Conservation (phyloP, 2,888 invertebrate genomes). For the Tuberolachnus salignus region DNA sequence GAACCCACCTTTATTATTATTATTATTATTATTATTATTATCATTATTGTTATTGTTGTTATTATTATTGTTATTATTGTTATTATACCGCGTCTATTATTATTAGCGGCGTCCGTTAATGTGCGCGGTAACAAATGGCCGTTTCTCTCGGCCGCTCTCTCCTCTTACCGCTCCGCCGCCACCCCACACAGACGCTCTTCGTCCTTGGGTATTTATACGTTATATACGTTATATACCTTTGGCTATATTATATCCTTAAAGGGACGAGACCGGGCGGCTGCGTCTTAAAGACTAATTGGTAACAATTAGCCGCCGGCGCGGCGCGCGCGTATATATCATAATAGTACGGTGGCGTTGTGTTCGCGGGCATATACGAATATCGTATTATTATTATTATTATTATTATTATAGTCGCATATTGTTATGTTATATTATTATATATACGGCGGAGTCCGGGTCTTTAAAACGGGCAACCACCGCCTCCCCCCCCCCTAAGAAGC, state of each 20-base stretch:
- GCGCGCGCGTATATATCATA: slow-evolving; percentile 22
- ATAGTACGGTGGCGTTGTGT: neutral
- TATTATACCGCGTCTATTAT: slow-evolving; percentile 50
- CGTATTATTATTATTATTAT: no score
- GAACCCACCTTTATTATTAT: no score
- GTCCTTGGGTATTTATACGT: no score
- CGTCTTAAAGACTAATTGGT: slow-evolving; percentile 56
- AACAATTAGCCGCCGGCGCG: slow-evolving; percentile 48
- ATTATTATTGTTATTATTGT: no score
- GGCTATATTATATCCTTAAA: slow-evolving; percentile 16
- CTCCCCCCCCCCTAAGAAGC: no score
- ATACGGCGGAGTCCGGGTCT: neutral
- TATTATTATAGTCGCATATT: no score
- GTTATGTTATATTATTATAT: neutral
- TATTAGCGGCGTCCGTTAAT: slow-evolving; percentile 30
- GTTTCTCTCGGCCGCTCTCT: neutral
- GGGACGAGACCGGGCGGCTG: slow-evolving; percentile 36
- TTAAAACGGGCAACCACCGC: slow-evolving; percentile 45
- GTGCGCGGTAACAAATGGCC: slow-evolving; percentile 37
- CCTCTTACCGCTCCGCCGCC: neutral
- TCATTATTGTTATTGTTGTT: no score
- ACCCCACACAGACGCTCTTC: neutral
- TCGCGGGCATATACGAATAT: slow-evolving; percentile 8
- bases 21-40: no score
- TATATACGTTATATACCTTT: no score